Base-by-base conservation (phyloP, 2,113 vertebrate species). In the Nestor notabilis region DNA sequence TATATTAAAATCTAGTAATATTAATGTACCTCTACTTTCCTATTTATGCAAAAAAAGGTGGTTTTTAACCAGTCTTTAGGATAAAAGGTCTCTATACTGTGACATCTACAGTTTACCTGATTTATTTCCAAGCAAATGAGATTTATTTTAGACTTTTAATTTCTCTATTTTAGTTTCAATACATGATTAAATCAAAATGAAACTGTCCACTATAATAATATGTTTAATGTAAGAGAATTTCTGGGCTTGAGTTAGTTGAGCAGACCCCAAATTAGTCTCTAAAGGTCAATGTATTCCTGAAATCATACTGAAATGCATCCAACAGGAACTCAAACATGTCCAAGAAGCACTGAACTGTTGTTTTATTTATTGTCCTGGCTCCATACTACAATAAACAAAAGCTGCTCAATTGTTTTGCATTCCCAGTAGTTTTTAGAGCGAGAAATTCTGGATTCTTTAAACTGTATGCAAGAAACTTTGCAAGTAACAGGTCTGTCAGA, bases 281-380 rank as follows among this genome's bases (percentile, higher is more conserved):
- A 3, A 33, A n/a, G 60, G 60, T 80, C 49, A 63, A 9, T 18
- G 17, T 56, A 43, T 68, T 80, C 37, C 83, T 93, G n/a, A 78
- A 89, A 33, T 87, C 18, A 13, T 49, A 37, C 7, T 86, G 83
- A 94, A 89, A 91, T 10, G 5, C 23, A 56, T 61, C 56, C 87
- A 96, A 37, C 27, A 91, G 89, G 91, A 95, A 93, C 77, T 89
- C 47, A 89, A 58, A 83, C 39, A 76, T 7, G 43, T 61, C 81
- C 50, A 74, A 87, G 61, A 85, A 87, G n/a, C 66, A 83, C 8
- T 91, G 56, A 91, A 72, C 23, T 56, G 4, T 88, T 55, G 56
- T 64, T 87, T 89, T 87, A 43, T 75, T 82, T 82, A n/a, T 91
- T 87, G 29, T 72, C 25, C 31, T 94, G 58, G n/a, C 70, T 91